Evolutionary conservation across 2,113 vertebrate species (phyloP), one percentile per base, ranked within the genome.

Genomic region (Emberiza fucata): DNA sequence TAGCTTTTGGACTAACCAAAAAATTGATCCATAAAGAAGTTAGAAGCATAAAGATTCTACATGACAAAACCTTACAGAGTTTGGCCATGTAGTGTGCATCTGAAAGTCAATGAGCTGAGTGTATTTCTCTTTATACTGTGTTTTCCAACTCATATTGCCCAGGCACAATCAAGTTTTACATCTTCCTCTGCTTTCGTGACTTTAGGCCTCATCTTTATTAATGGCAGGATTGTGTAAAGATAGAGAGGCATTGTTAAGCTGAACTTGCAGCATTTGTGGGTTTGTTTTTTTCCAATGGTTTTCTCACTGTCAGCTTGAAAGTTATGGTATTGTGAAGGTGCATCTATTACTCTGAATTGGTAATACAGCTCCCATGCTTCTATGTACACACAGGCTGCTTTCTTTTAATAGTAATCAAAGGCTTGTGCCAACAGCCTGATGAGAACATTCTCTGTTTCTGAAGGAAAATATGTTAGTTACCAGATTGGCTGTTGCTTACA

Each of bases 191-290:
- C 59, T 93, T 93, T 72, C 39, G 24, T 91, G 75, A 95, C 73
- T 93, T 96, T 71, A 54, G 77, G 22, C 71, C 63, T 95, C 91
- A 80, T 91, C 71, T 92, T 27, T 96, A 95, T 97, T 98, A 97
- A 97, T 92, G 96, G 97, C 48, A 84, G 73, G 33, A 66, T 63
- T 4, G 3, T 80, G 63, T 88, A 90, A 86, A 48, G 54, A 56
- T 64, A 60, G 33, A 86, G 78, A 70, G 82, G 33, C 48, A 44
- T 85, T 90, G 28, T 94, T 95, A 95, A 96, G 94, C 47, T 83
- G 51, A 78, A 87, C 88, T 72, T 83, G 39, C 2, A 2, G 12
- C 1, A 5, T 65, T 71, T 51, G 14, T 39, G n/a, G 31, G 5
- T 8, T 0, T 37, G 37, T 14, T 19, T n/a, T 70, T 42, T 20